Base-by-base conservation (phyloP, 2,888 invertebrate species). In the Heteromyza rotundicornis region DNA sequence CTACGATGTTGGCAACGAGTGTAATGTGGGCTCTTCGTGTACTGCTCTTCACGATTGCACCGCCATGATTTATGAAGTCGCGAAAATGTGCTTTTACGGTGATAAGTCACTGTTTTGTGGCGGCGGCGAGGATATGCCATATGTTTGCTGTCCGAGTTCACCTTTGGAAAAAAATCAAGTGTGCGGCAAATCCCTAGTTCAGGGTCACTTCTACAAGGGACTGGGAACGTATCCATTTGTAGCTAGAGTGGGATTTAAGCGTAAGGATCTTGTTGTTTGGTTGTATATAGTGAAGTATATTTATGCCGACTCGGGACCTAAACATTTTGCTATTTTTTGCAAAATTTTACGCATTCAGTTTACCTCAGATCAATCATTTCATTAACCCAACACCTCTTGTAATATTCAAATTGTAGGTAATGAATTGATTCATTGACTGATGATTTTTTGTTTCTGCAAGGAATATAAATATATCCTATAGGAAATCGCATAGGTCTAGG, bases 221-320 rank as follows among this genome's bases (percentile, higher is more conserved):
- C 80, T 92, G 7, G 92, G 92, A 1, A 87, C 89, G 0, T 90
- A 89, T 78, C 92, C 92, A 0, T 92, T 91, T 87, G 88, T 90
- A 0, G 92, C 88, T 0, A 85, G 92, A 71, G 86, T 93, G 65
- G 92, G 91, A 32, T 92, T 92, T 73, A 88, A 88, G 73, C 88
- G 92, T 92, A 81, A 86, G 87, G 82, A 24, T n/a, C n/a, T n/a
- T n/a, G n/a, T n/a, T n/a, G n/a, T n/a, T n/a, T n/a, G n/a, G n/a
- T n/a, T n/a, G n/a, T 16, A 16, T 23, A 52, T 8, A 22, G 27
- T 8, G 16, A 52, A 52, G 5, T 19, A 8, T 52, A 23, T 22
- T 49, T 47, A 47, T 2, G n/a, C n/a, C n/a, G n/a, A n/a, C n/a
- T n/a, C n/a, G 1, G 16, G 12, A 36, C 36, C 12, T 16, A 36